Evolutionary conservation across 2,888 invertebrate genomes (phyloP).

Genomic region (Scaptomyza caliginosa): DNA sequence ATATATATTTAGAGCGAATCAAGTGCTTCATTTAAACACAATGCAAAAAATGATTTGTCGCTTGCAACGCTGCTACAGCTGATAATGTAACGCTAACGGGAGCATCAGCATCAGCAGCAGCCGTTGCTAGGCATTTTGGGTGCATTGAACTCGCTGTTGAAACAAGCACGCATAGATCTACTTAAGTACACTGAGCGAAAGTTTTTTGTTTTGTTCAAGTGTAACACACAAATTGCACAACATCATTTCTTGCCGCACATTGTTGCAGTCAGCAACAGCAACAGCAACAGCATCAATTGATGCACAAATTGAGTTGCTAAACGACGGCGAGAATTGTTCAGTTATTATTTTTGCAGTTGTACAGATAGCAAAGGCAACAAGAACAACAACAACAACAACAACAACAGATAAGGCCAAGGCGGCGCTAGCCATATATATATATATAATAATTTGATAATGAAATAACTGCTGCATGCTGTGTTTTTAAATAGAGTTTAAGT

Average conservation of each 20-base stretch:
- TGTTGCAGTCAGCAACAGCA: no score
- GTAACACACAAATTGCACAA: no score
- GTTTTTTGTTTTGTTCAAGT: no score
- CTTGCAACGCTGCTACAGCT: constrained; percentile 27
- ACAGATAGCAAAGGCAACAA: constrained; percentile 2
- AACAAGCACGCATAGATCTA: no score
- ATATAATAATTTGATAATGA: not conserved
- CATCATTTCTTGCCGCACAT: not conserved
- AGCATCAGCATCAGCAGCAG: constrained; percentile 4
- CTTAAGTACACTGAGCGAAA: no score
- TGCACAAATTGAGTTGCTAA: no score
- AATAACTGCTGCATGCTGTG: not conserved
- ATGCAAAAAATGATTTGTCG: constrained; percentile 45
- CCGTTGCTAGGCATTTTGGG: constrained; percentile 25
- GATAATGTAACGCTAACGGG: constrained; percentile 28
- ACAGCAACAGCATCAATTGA: no score
- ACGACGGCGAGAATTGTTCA: no score
- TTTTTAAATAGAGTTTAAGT: no score
- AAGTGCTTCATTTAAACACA: constrained; percentile 43
- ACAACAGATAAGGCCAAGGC: constrained; percentile 36
- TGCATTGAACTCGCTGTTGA: constrained; percentile 34
- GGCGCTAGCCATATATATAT: not conserved
- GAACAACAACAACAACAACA: not conserved
- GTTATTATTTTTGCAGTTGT: constrained; percentile 9
- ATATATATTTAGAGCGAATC: constrained; percentile 15